phyloP scores from a whole-genome alignment of 1,140 invertebrate genomes.

The Pristionchus pacificus region DNA sequence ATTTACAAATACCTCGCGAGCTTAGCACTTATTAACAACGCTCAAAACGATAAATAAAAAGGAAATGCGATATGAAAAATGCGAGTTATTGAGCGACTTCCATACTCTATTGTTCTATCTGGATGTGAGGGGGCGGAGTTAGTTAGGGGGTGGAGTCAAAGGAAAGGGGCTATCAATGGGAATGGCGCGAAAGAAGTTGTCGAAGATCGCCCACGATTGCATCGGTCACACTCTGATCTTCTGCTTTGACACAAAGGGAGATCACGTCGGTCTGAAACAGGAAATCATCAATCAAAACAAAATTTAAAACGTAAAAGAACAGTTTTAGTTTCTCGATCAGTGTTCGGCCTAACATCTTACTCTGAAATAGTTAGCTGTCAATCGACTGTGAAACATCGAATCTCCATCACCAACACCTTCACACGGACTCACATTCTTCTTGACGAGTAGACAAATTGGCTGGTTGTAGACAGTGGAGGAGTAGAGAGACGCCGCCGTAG shows the following conservation, averaged over 20 bases:
- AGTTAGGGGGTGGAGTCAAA: not conserved
- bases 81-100: too few relatives aligned
- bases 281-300: slow-evolving; percentile 12
- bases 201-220: slow-evolving; percentile 25
- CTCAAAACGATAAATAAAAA: too few relatives aligned
- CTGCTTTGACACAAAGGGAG: slow-evolving; percentile 35
- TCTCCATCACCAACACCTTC: too few relatives aligned
- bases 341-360: too few relatives aligned
- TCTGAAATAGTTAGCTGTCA: too few relatives aligned
- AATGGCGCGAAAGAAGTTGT: not conserved
- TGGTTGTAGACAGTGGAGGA: slow-evolving; percentile 31
- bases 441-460: slow-evolving; percentile 47
- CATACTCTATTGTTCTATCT: too few relatives aligned
- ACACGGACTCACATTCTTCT: slow-evolving; percentile 41
- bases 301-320: slow-evolving; percentile 13
- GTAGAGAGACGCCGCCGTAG: slow-evolving; percentile 42
- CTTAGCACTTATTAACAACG: too few relatives aligned
- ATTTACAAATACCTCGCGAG: too few relatives aligned
- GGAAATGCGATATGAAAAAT: too few relatives aligned
- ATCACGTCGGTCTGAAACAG: slow-evolving; percentile 6
- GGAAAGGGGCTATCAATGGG: not conserved
- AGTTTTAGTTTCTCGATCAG: too few relatives aligned
- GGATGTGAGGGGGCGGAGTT: too few relatives aligned
- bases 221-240: slow-evolving; percentile 24
- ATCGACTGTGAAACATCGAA: too few relatives aligned